Base-by-base conservation (phyloP, 2,113 vertebrate species). In the Phoxinus phoxinus region DNA sequence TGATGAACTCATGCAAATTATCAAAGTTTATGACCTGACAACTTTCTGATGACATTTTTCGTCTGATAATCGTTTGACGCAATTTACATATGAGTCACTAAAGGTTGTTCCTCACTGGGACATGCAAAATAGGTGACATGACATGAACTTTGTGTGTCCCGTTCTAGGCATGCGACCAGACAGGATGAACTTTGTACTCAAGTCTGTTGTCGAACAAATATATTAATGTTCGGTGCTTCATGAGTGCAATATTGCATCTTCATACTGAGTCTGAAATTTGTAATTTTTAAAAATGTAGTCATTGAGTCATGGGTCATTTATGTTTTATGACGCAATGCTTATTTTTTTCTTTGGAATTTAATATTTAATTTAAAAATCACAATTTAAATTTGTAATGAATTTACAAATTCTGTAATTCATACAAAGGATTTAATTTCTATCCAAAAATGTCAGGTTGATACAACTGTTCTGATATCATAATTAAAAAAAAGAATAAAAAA, bases 61-160 rank as follows among this genome's bases (percentile, higher is more conserved):
- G 25, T 58, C 59, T 69, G 27, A 76, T 85, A 82, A 81, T 37
- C 9, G 21, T 32, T 48, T 17, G 27, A 82, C 41, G 30, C 41
- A 59, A 72, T 69, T 73, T 71, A 19, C 37, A 63, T 78, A 51
- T 81, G 72, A 59, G 23, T 77, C 48, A 77, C 1, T 46, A 37
- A 27, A 65, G n/a, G 11, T 74, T 67, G 53, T 78, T 48, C 27
- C 17, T 73, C 37, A 44, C 5, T 81, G 35, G 19, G 41, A 81
- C 61, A 61, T 27, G 58, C 58, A 41, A 75, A 65, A 65, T 17
- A 32, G 44, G 2, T 51, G 32, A 61, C 27, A 21, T 81, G 27
- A 87, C 48, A 11, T 51, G 25, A 80, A 32, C 15, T 11, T 3
- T 53, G n/a, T 27, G 2, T 2, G 35, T 19, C 25, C 6, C 21